Base-by-base conservation (phyloP, 1,140 invertebrate species). In the Oryzaephilus surinamensis region DNA sequence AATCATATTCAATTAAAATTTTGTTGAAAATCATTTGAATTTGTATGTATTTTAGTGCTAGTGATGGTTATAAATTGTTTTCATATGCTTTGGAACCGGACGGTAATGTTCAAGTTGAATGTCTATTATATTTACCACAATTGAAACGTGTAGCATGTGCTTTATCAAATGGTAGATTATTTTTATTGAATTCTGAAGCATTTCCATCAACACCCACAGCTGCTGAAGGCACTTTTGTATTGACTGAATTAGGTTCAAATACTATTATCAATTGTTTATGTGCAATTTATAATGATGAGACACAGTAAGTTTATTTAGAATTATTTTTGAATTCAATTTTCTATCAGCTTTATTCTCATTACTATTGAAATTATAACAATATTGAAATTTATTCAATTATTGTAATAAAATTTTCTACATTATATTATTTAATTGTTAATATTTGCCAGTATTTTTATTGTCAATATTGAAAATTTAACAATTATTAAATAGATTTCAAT, bases 201-300 rank as follows among this genome's bases (percentile, higher is more conserved):
- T 56, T 73, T 40, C 77, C 77, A 14, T 66, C 60, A 40, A 76
- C 67, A 38, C 72, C 66, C 44, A 78, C 68, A 14, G 69, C 73
- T 46, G 75, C 71, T 17, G 76, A 80, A 58, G 78, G 78, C 14
- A 75, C 71, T 19, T 85, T 84, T 63, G 76, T 85, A 20, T 70
- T 85, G 56, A 81, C 79, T 1, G 83, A 87, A 64, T 68, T 86
- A 8, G 80, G 80, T 30, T 71, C 75, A 2, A 76, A 72, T 14
- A 69, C 70, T 11, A 66, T 70, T 26, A 60, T 84, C 17, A 70
- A 77, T 46, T 71, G 72, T 21, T 62, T 76, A 30, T 70, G 71
- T 46, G 65, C 69, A 6, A 55, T 70, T 14, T 62, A 62, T 28
- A 58, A 54, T 21, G 62, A 69, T 17, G 44, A 54, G 8, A 55